Conservation (phyloP, 2,888 invertebrate genomes). For the Meteorus colon region DNA sequence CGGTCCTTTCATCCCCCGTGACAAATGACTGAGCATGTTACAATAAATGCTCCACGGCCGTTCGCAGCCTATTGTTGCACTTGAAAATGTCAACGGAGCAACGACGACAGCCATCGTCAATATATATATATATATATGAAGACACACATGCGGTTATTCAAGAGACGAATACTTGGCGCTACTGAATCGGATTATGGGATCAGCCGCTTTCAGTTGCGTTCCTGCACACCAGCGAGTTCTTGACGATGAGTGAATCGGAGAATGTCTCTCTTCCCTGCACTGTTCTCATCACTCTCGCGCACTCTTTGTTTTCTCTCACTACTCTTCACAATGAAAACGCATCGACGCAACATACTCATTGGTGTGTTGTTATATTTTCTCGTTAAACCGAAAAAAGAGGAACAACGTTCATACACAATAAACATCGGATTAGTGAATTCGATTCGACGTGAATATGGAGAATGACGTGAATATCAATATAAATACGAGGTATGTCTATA, state of each 20-base stretch:
- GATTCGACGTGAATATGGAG: not conserved
- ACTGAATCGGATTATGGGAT: conserved; percentile 71
- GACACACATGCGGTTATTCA: not conserved
- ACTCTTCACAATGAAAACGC: not conserved
- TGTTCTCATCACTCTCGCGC: not conserved
- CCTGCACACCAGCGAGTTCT: conserved; percentile 40
- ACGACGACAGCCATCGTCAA: conserved; percentile 39
- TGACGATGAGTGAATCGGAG: conserved; percentile 61
- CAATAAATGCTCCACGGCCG: conserved; percentile 50
- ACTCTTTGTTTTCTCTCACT: not conserved
- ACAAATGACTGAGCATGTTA: conserved; percentile 49
- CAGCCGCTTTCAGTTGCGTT: conserved; percentile 50
- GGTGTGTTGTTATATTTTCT: conserved; percentile 2
- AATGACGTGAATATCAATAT: not conserved
- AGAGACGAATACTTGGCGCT: conserved; percentile 54
- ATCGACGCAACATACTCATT: not conserved
- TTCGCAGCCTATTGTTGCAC: conserved; percentile 67
- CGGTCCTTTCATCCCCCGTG: conserved; percentile 53
- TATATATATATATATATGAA: conserved; percentile 8
- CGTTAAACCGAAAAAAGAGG: not conserved
- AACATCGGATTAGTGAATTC: too few relatives aligned
- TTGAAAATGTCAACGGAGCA: conserved; percentile 67
- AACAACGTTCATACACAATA: too few relatives aligned
- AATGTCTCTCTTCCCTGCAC: conserved; percentile 38
- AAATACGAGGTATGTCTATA: not conserved